A percentile compares a stretch with the other conserved stretches of the same genome.
phyloP scores from a whole-genome alignment of 1,140 invertebrate species.

The Temnothorax curvispinosus region DNA sequence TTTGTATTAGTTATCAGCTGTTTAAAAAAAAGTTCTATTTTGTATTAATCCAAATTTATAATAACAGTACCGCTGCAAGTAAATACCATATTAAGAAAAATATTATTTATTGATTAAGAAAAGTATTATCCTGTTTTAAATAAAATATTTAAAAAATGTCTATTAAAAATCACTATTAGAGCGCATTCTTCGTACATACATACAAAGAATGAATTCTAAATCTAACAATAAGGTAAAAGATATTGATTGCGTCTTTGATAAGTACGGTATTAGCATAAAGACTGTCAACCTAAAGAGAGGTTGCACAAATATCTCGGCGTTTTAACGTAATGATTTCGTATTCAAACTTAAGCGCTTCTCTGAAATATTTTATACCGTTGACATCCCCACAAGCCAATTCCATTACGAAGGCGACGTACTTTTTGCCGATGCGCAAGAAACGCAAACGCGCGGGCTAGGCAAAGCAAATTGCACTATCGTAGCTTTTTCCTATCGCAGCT shows the following conservation, averaged over 20 bases:
- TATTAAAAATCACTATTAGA: neutral
- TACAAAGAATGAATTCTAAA: neutral
- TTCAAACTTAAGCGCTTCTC: neutral
- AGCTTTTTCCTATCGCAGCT: slow-evolving; percentile 25
- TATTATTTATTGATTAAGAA: neutral
- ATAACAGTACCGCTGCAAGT: neutral
- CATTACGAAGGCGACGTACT: slow-evolving; percentile 36
- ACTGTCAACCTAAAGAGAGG: neutral
- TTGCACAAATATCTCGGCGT: neutral
- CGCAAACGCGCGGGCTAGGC: neutral
- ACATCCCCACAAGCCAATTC: slow-evolving; percentile 27
- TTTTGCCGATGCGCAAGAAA: slow-evolving; percentile 26
- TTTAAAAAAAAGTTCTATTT: neutral
- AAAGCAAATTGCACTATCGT: slow-evolving; percentile 48
- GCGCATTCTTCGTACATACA: too few relatives aligned
- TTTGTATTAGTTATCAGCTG: neutral
- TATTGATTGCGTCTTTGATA: neutral
- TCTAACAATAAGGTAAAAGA: neutral
- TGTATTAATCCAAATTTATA: neutral
- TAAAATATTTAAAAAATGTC: neutral
- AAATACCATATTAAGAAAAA: neutral
- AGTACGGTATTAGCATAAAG: neutral
- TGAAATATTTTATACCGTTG: slow-evolving; percentile 41
- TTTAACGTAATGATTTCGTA: slow-evolving; percentile 4
- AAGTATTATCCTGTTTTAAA: neutral